Evolutionary conservation across 2,797 vertebrate species (phyloP).

Genomic region (Bradypodion pumilum): DNA sequence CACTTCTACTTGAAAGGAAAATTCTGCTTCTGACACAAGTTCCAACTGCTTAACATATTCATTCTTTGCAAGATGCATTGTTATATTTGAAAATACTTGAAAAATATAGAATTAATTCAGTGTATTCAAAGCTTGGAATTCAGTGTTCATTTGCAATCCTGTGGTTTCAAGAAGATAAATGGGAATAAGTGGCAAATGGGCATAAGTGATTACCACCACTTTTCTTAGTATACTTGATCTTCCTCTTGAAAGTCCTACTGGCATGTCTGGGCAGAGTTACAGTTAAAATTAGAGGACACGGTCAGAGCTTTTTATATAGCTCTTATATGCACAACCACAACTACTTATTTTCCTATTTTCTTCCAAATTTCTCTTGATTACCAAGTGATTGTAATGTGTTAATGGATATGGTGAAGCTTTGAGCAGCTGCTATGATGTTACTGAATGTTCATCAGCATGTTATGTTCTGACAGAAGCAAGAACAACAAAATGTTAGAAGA

Average conservation of each 20-base stretch:
- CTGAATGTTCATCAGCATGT: background rate
- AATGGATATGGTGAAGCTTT: background rate
- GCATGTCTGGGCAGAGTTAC: background rate
- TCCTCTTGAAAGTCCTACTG: background rate
- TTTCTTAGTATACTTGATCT: background rate
- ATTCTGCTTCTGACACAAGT: background rate
- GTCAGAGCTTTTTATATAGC: background rate
- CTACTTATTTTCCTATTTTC: background rate
- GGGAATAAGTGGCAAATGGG: background rate
- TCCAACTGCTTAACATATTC: background rate
- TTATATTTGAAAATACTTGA: background rate
- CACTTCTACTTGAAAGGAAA: background rate
- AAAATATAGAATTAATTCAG: slow-evolving; percentile 1
- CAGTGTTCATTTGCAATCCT: background rate
- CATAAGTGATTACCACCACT: background rate
- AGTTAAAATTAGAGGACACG: slow-evolving; percentile 4
- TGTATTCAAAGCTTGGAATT: slow-evolving; percentile 10
- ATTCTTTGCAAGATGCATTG: background rate
- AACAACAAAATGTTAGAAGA: background rate
- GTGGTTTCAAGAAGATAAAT: background rate
- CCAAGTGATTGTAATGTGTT: background rate
- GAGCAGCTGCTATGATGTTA: background rate
- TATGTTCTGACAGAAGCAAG: background rate
- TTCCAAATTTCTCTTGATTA: slow-evolving; percentile 6
- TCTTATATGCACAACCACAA: background rate